These are phyloP conservation scores for Cryptotermes secundus DNA, from an alignment of 1,140 invertebrate genomes.

Conservation along the genomic window DNA sequence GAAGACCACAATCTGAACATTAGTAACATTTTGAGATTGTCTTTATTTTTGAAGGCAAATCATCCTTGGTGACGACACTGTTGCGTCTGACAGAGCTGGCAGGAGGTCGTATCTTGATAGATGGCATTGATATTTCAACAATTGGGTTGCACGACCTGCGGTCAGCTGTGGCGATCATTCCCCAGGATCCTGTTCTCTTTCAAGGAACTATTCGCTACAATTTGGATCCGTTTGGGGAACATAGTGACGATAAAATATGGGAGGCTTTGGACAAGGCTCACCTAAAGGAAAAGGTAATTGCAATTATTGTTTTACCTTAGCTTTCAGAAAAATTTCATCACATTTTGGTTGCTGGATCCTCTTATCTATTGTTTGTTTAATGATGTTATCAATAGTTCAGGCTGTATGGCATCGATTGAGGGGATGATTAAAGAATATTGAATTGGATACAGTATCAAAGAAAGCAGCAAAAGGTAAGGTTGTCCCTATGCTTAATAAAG, in stretches of 20 bases:
- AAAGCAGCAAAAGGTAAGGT: no score
- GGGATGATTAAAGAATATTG: no score
- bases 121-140: slow-evolving; percentile 45
- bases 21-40: background rate
- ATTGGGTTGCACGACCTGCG: slow-evolving; percentile 52
- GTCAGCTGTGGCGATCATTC: slow-evolving; percentile 48
- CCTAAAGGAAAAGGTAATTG: slow-evolving; percentile 43
- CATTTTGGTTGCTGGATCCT: no score
- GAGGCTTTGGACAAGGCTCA: slow-evolving; percentile 52
- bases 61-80: slow-evolving; percentile 52
- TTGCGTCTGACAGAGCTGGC: slow-evolving; percentile 51
- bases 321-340: no score
- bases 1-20: background rate
- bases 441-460: no score
- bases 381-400: no score
- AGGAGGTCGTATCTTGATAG: slow-evolving; percentile 42
- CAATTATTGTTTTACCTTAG: background rate
- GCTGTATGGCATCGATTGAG: no score
- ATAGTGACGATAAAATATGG: slow-evolving; percentile 57
- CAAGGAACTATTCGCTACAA: slow-evolving; percentile 59
- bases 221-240: slow-evolving; percentile 57
- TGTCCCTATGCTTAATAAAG: no score
- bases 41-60: slow-evolving; percentile 45
- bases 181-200: slow-evolving; percentile 53
- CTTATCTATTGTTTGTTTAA: no score